Conservation (phyloP, 1,140 invertebrate genomes). For the Campoletis sonorensis region DNA sequence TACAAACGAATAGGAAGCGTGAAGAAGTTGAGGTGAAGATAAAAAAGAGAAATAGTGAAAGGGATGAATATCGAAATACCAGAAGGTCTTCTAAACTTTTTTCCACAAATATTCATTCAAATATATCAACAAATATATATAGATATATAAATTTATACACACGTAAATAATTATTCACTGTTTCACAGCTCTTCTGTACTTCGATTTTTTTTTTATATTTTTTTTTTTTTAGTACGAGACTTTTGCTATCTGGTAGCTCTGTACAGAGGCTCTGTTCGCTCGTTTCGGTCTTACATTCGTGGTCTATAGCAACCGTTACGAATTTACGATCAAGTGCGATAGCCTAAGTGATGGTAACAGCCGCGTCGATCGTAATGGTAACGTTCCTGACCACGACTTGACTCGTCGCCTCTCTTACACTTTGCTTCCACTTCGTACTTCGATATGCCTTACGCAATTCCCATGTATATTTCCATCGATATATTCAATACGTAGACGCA, state of each 20-base stretch:
- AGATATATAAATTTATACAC: too few species aligned
- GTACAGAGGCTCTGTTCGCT: neutral
- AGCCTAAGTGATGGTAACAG: constrained; percentile 53
- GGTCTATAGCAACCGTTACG: constrained; percentile 14
- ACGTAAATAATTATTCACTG: constrained; percentile 18
- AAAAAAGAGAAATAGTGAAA: constrained; percentile 25
- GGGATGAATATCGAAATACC: constrained; percentile 33
- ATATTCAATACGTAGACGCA: neutral
- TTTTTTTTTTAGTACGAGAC: neutral
- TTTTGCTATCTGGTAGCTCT: constrained; percentile 23
- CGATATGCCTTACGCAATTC: neutral
- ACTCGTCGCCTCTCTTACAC: constrained; percentile 13
- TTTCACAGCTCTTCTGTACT: constrained; percentile 12
- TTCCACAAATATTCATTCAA: neutral
- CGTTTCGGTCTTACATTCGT: constrained; percentile 18
- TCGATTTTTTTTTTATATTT: too few species aligned
- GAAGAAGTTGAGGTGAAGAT: neutral
- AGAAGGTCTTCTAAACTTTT: neutral
- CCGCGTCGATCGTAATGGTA: constrained; percentile 53
- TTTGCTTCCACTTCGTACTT: neutral
- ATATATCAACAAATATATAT: neutral
- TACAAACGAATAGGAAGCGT: neutral
- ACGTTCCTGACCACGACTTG: constrained; percentile 36
- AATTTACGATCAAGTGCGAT: constrained; percentile 48
- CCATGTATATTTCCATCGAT: too few species aligned